Percentiles rank a stretch among this genome's conserved stretches.
Conservation (phyloP, 1,140 invertebrate species). For the Ceratosolen fusciceps region DNA sequence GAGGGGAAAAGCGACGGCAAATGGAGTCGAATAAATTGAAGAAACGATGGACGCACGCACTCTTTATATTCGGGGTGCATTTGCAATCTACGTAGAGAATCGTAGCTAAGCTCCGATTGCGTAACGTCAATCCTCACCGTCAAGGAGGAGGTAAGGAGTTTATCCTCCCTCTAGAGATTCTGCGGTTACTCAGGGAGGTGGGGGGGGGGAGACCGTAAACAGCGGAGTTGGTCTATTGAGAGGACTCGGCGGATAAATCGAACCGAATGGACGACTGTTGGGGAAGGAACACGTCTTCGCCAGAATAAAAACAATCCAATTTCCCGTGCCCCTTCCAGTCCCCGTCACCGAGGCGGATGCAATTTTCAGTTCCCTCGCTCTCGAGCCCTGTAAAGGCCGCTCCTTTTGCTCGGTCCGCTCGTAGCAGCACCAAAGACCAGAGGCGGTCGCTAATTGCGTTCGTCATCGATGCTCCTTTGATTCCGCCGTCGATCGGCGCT, state of each 20-base stretch:
- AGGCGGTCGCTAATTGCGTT: constrained; percentile 52
- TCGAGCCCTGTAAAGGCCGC: not conserved
- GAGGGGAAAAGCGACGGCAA: no score
- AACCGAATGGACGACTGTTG: not conserved
- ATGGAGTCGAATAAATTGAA: not conserved
- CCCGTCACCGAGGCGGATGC: not conserved
- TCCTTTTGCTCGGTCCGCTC: not conserved
- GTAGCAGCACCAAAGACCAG: constrained; percentile 30
- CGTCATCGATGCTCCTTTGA: constrained; percentile 52
- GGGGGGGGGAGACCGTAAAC: not conserved
- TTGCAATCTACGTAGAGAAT: no score
- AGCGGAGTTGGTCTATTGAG: not conserved
- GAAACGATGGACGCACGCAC: no score
- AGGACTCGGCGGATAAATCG: not conserved
- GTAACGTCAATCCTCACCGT: no score
- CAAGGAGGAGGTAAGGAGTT: no score
- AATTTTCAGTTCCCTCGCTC: not conserved
- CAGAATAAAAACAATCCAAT: not conserved
- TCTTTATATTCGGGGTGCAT: no score
- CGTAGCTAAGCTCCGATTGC: no score
- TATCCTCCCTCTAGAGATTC: no score
- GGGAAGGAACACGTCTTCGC: not conserved
- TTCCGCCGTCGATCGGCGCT: constrained; percentile 39
- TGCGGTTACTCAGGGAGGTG: no score
- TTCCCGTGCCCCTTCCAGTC: not conserved